Evolutionary conservation across 2,113 vertebrate genomes (phyloP).

Genomic region (Alexandromys fortis): DNA sequence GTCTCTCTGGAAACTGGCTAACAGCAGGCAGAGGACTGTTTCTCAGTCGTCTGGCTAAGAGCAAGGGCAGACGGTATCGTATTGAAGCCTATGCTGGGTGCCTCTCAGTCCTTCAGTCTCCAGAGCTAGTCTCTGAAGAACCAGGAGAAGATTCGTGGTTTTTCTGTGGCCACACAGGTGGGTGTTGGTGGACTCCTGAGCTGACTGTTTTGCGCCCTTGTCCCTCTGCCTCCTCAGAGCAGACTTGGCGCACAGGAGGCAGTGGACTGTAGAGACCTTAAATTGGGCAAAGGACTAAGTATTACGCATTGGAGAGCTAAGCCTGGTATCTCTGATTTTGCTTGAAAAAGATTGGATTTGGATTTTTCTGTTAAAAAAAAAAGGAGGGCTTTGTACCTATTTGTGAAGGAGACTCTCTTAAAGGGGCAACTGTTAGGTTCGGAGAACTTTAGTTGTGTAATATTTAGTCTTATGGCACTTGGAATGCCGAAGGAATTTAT

Average conservation of each 20-base stretch:
- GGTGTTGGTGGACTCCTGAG: not conserved
- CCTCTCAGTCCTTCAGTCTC: not conserved
- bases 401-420: slow-evolving; percentile 36
- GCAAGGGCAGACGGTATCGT: not conserved
- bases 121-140: not conserved
- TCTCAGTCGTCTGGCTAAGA: not conserved
- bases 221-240: not conserved
- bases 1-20: not conserved
- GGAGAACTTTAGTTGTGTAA: not conserved
- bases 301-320: not conserved
- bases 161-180: not conserved
- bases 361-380: not conserved
- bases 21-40: not conserved
- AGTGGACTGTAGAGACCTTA: not conserved
- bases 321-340: slow-evolving; percentile 7
- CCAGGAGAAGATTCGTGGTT: not conserved
- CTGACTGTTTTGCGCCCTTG: not conserved
- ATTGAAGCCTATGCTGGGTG: not conserved
- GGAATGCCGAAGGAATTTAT: slow-evolving; percentile 69
- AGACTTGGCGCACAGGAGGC: not conserved
- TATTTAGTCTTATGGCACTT: slow-evolving; percentile 30
- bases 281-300: not conserved
- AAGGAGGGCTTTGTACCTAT: not conserved
- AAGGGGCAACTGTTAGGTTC: slow-evolving; percentile 42
- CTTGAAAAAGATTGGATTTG: not conserved